Conservation (phyloP, 2,888 invertebrate species). For the Watsonalla binaria region DNA sequence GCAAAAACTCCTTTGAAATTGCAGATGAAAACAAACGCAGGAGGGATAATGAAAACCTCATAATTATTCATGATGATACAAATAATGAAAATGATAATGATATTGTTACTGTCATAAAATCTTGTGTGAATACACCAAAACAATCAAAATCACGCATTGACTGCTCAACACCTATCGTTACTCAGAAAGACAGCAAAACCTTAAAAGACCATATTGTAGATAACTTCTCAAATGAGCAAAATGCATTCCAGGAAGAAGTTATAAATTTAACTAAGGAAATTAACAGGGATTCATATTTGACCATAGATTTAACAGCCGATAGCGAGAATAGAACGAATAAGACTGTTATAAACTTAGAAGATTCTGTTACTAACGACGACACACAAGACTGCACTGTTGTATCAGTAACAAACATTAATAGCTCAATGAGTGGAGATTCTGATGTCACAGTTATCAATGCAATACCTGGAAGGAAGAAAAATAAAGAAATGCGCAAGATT, state of each 20-base stretch:
- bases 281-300: conserved; percentile 49
- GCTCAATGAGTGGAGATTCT: conserved; percentile 56
- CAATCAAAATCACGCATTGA: neutral
- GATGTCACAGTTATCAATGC: conserved; percentile 50
- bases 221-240: neutral
- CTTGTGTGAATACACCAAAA: neutral
- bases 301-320: conserved; percentile 57
- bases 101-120: neutral
- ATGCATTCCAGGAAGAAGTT: conserved; percentile 15
- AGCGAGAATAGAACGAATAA: conserved; percentile 13
- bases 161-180: neutral
- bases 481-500: conserved; percentile 36
- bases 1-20: neutral
- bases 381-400: conserved; percentile 38
- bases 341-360: conserved; percentile 47
- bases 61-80: neutral
- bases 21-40: neutral
- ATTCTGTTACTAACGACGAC: conserved; percentile 34
- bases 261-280: conserved; percentile 45
- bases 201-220: neutral
- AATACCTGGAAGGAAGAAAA: conserved; percentile 15
- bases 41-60: neutral
- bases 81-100: neutral
- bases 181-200: conserved; percentile 2
- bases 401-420: conserved; percentile 31